Evolutionary conservation across 1,140 invertebrate species (phyloP), one percentile per base, ranked within the genome.

Genomic region (Triops cancriformis): DNA sequence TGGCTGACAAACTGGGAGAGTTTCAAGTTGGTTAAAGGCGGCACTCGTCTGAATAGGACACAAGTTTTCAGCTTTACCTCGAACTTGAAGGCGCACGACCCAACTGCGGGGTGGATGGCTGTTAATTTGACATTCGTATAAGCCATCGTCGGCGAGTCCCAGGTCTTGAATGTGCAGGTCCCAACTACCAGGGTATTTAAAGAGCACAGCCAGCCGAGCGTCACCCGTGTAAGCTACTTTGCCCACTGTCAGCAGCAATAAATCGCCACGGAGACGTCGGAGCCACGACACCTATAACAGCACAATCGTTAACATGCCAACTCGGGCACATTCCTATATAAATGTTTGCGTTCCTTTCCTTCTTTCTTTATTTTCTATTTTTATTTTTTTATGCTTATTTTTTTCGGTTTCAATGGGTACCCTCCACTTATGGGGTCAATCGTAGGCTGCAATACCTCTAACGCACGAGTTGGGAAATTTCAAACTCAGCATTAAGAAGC

Each of bases 241-340:
- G 51, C 51, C 51, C 51, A 64, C 51, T 23, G 51, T 64, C 51
- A 64, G 51, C 51, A 64, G 51, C n/a, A 64, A 64, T 64, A 64
- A 64, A 64, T 64, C 51, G 14, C 51, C 51, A 23, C 51, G 51
- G 23, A 64, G 51, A 64, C 51, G 51, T 14, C 51, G 51, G 51
- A 64, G 51, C 51, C 51, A 64, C 51, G 51, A 64, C 51, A 64
- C 51, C 51, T 64, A 64, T 64, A 64, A 64, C 51, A 64, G 51
- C 51, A 64, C 51, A 64, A 18, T 64, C 51, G 51, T 64, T 23
- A 64, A 64, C 51, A 6, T 64, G n/a, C 23, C 43, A 64, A 18
- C 14, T 14, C 6, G 18, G 51, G 51, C 18, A 64, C 51, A n/a
- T 14, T 64, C 14, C 51, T 1, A 64, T 64, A 64, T 10, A 18